Evolutionary conservation across 2,797 vertebrate species (phyloP).

Genomic region (Darevskia nairensis): DNA sequence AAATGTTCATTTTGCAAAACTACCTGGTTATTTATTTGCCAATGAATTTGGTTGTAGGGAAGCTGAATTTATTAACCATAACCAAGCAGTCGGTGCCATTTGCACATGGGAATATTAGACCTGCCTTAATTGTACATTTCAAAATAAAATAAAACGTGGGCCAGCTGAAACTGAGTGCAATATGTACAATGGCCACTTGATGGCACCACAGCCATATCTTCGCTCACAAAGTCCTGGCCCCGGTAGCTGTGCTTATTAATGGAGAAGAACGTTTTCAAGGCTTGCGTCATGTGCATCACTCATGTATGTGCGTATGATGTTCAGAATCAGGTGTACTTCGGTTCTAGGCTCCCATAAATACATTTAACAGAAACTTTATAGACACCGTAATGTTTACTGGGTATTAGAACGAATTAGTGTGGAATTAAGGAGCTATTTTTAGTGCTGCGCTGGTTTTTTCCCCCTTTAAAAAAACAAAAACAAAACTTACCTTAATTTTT

Average conservation of each 20-base stretch:
- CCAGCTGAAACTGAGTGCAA: background rate
- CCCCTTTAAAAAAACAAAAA: background rate
- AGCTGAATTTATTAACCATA: background rate
- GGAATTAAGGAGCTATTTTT: background rate
- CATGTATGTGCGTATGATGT: background rate
- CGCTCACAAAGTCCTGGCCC: background rate
- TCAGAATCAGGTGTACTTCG: background rate
- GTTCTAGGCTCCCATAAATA: background rate
- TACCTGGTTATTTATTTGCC: background rate
- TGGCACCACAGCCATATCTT: slow-evolving; percentile 58
- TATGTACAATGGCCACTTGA: slow-evolving; percentile 58
- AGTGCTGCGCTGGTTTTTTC: background rate
- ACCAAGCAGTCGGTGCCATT: background rate
- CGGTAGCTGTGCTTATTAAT: background rate
- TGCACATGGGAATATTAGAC: background rate
- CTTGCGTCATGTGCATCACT: slow-evolving; percentile 17
- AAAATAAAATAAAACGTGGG: background rate
- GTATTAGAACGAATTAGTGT: slow-evolving; percentile 1
- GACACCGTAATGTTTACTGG: slow-evolving; percentile 5
- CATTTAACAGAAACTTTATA: background rate
- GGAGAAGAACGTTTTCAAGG: slow-evolving; percentile 6
- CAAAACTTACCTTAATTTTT: background rate
- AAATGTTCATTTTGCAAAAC: background rate
- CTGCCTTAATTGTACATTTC: background rate
- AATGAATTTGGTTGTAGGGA: background rate